Base-by-base conservation (phyloP, 2,797 vertebrate genomes). In the Todus mexicanus region DNA sequence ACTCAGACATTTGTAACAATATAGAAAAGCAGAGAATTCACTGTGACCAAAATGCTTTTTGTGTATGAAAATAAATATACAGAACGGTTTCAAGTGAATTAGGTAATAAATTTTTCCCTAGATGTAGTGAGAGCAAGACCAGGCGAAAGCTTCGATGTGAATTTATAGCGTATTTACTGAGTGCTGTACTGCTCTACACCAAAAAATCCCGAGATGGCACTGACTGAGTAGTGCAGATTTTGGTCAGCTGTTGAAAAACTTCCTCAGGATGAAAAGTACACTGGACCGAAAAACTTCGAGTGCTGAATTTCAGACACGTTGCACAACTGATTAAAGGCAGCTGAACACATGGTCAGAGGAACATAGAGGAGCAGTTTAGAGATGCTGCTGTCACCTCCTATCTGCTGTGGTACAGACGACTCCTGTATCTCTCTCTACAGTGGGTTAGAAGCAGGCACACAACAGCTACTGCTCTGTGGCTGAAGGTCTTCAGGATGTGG, bases 381-480 rank as follows among this genome's bases (percentile, higher is more conserved):
- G 57, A 35, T 53, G 75, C 31, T 79, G n/a, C 21, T 72, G 21
- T 48, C n/a, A 38, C 11, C 31, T 47, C 26, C 29, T 20, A 64
- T 74, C 60, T 40, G 43, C n/a, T 33, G 33, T 50, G 56, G 21
- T 48, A 18, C 8, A 27, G 15, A 42, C 53, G 64, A 19, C 26
- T 56, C 26, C 45, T 19, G 22, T 23, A 50, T 33, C 15, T 43
- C 37, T 22, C 22, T 20, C 31, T 38, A 10, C 7, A 12, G 10
- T 8, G 25, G 12, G 4, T 47, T 14, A 37, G 56, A 64, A 57
- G 12, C 15, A 43, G 6, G 9, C 26, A 45, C 21, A n/a, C 0
- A 1, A 11, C 26, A 74, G 35, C 26, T 27, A 2, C 72, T 29
- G 37, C 0, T 0, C 21, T 56, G 10, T 7, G 29, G 31, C 22